phyloP scores from a whole-genome alignment of 2,113 vertebrate genomes.

The Serinus canaria region DNA sequence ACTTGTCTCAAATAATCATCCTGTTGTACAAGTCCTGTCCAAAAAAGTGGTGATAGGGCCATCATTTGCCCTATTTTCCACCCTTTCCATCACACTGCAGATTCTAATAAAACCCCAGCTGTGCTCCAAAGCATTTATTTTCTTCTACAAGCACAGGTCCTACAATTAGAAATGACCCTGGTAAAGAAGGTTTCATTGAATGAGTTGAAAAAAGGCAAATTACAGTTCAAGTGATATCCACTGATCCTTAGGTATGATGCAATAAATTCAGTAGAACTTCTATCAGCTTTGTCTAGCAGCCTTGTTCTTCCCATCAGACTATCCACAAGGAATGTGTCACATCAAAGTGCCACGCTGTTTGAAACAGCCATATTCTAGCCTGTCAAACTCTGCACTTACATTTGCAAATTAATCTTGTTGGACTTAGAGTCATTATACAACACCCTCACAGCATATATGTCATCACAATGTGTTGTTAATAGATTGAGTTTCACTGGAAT shows the following conservation, averaged over 20 bases:
- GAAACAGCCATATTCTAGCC: not conserved
- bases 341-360: not conserved
- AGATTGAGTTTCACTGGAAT: not conserved
- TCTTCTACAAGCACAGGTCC: not conserved
- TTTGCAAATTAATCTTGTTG: conserved; percentile 11
- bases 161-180: not conserved
- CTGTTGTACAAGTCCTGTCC: not conserved
- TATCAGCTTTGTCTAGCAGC: not conserved
- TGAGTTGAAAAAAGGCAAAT: not conserved
- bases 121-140: not conserved
- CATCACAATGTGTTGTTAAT: not conserved
- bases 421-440: not conserved
- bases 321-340: not conserved
- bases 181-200: not conserved
- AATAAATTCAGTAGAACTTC: conserved; percentile 29
- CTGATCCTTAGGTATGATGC: not conserved
- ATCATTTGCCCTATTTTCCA: not conserved
- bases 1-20: not conserved
- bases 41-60: not conserved
- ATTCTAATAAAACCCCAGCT: not conserved
- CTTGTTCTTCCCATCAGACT: not conserved
- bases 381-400: not conserved
- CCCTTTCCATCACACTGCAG: not conserved
- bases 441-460: not conserved
- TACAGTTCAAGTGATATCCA: not conserved